phyloP scores from a whole-genome alignment of 2,113 vertebrate species.

The Cygnus buccinator region DNA sequence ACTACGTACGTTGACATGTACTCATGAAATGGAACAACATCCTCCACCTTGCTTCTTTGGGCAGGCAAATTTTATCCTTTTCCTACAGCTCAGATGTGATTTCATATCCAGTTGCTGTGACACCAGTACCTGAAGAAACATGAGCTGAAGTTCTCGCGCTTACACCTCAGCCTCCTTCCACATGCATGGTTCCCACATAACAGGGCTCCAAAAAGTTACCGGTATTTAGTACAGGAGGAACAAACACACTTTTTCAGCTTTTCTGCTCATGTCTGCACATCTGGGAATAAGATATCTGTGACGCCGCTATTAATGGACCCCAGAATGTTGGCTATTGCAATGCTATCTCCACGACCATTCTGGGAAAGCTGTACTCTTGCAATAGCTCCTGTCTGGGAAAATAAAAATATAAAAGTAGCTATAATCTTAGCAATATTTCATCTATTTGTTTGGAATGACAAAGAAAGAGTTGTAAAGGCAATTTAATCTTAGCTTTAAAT shows the following conservation, averaged over 20 bases:
- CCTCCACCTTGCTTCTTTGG: neutral
- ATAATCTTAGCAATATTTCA: neutral
- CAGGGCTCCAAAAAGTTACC: neutral
- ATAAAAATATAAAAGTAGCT: neutral
- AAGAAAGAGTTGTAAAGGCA: neutral
- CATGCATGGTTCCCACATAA: neutral
- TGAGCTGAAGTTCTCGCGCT: neutral
- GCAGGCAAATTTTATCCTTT: neutral
- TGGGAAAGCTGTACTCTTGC: neutral
- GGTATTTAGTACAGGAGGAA: neutral
- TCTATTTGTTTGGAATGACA: neutral
- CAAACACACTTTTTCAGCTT: neutral
- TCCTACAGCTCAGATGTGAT: neutral
- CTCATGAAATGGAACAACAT: neutral
- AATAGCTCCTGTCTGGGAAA: neutral
- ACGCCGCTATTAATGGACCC: neutral
- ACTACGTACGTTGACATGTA: neutral
- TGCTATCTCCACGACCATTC: neutral
- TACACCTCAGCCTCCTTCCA: neutral
- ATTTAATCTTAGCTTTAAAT: neutral
- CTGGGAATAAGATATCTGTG: neutral
- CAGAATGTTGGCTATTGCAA: neutral
- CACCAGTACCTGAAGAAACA: neutral
- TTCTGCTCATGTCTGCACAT: neutral
- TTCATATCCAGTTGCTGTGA: neutral